Evolutionary conservation across 2,797 vertebrate genomes (phyloP).

Genomic region (Leptoclinus maculatus): DNA sequence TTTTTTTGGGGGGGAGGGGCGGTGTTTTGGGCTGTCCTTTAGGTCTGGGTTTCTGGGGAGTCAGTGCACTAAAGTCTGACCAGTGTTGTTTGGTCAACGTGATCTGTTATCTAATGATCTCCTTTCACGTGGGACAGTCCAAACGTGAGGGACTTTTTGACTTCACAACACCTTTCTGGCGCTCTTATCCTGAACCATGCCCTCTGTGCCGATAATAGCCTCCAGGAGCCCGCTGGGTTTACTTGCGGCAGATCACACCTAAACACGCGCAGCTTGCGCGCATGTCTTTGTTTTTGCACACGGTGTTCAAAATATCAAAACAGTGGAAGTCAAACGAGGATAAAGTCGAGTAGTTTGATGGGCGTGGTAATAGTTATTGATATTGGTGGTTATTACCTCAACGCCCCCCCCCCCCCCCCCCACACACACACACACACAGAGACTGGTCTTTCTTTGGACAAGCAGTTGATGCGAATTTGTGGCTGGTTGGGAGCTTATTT

Average conservation of each 20-base stretch:
- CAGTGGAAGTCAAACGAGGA: background rate
- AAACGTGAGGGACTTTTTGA: background rate
- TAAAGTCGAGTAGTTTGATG: background rate
- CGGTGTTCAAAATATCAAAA: background rate
- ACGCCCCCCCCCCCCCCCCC: background rate
- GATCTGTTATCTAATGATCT: slow-evolving; percentile 7
- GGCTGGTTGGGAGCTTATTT: slow-evolving; percentile 11
- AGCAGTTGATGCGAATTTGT: slow-evolving; percentile 21
- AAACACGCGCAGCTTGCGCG: background rate
- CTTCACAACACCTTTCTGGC: background rate
- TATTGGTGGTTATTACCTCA: background rate
- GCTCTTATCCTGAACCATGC: background rate
- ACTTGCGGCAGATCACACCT: background rate
- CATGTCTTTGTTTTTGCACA: background rate
- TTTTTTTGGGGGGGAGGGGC: slow-evolving; percentile 57
- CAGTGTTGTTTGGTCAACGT: slow-evolving; percentile 18
- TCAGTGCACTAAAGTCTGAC: slow-evolving; percentile 21
- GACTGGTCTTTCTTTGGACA: slow-evolving; percentile 6
- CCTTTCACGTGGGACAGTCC: background rate
- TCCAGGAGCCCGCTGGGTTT: background rate
- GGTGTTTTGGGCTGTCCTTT: slow-evolving; percentile 52
- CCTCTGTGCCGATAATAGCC: background rate
- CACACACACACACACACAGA: too few relatives aligned
- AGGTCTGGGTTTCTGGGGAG: slow-evolving; percentile 33
- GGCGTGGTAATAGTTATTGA: background rate